Evolutionary conservation across 2,797 vertebrate species (phyloP).

Genomic region (Liasis olivaceus): DNA sequence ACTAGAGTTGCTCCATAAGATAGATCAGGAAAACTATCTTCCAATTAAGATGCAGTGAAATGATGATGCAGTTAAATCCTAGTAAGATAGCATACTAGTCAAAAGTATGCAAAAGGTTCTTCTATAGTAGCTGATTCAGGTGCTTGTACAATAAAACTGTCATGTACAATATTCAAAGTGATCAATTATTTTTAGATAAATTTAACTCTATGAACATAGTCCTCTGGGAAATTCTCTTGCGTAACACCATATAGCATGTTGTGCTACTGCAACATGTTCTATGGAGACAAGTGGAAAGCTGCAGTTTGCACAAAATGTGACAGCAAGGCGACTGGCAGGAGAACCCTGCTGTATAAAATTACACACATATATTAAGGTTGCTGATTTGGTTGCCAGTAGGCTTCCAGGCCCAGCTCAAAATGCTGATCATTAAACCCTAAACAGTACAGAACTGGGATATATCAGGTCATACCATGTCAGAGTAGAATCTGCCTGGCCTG

Average conservation of each 20-base stretch:
- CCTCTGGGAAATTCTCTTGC: neutral
- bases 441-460: neutral
- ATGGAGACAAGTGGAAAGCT: neutral
- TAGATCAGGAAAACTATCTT: neutral
- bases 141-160: neutral
- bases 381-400: neutral
- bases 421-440: neutral
- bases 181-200: neutral
- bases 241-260: neutral
- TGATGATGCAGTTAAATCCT: neutral
- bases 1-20: neutral
- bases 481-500: neutral
- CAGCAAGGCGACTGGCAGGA: neutral
- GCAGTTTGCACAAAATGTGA: neutral
- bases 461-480: neutral
- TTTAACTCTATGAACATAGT: neutral
- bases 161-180: neutral
- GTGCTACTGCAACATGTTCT: neutral
- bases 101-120: constrained; percentile 1
- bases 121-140: neutral
- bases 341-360: neutral
- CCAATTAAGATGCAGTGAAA: neutral
- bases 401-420: neutral
- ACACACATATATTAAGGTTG: neutral
- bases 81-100: neutral